phyloP scores from a whole-genome alignment of 2,888 invertebrate genomes.

The Oeneis ivallda region DNA sequence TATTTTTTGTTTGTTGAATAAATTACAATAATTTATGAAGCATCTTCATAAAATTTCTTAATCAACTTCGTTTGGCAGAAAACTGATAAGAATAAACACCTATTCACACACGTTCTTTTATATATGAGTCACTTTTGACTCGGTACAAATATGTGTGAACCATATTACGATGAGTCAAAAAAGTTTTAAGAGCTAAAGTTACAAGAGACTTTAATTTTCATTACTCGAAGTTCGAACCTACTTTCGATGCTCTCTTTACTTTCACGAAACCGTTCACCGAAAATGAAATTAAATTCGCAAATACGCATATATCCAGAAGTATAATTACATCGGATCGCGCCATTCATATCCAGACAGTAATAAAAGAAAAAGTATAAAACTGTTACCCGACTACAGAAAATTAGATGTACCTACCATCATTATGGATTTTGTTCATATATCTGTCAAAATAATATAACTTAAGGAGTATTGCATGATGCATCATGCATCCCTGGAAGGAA shows the following conservation, averaged over 20 bases:
- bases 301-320: conserved; percentile 7
- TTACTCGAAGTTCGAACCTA: conserved; percentile 4
- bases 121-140: conserved; percentile 27
- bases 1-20: too few species aligned
- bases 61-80: background rate
- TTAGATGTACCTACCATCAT: too few species aligned
- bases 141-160: conserved; percentile 15
- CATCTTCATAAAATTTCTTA: background rate
- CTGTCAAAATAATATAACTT: too few species aligned
- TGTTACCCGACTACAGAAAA: too few species aligned
- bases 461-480: too few species aligned
- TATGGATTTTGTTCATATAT: too few species aligned
- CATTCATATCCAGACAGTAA: conserved; percentile 38
- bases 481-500: too few species aligned
- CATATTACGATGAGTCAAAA: conserved; percentile 16
- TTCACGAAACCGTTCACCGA: conserved; percentile 3
- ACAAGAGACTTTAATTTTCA: background rate
- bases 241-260: conserved; percentile 8
- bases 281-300: background rate
- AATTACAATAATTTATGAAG: background rate
- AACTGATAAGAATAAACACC: background rate
- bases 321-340: conserved; percentile 8
- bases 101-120: conserved; percentile 15
- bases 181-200: conserved; percentile 7
- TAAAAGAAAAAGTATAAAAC: too few species aligned